phyloP scores from a whole-genome alignment of 2,888 invertebrate species.

The Drosophila macrospina region DNA sequence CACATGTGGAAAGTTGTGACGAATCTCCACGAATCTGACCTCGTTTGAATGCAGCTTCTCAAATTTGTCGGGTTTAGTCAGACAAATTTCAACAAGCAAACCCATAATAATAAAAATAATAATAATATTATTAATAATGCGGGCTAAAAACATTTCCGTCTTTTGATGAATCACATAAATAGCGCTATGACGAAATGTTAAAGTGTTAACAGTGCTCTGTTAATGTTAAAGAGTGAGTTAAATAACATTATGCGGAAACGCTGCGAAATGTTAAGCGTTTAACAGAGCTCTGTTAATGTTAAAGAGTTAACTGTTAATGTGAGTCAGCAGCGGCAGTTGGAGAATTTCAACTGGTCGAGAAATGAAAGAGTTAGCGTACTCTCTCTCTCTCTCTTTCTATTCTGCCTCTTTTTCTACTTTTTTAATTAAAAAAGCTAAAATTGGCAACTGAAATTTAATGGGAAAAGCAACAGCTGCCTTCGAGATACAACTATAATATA shows the following conservation, averaged over 20 bases:
- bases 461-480: slow-evolving; percentile 33
- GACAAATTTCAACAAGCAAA: slow-evolving; percentile 35
- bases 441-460: slow-evolving; percentile 56
- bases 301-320: slow-evolving; percentile 43
- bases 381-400: too few species aligned
- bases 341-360: slow-evolving; percentile 36
- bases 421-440: slow-evolving; percentile 64
- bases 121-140: slow-evolving; percentile 35
- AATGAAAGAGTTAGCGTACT: slow-evolving; percentile 3
- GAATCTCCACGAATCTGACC: slow-evolving; percentile 27
- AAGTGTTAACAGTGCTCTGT: slow-evolving; percentile 46
- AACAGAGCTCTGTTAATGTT: slow-evolving; percentile 42
- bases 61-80: slow-evolving; percentile 36
- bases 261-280: slow-evolving; percentile 34
- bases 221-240: slow-evolving; percentile 14
- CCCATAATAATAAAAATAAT: slow-evolving; percentile 13
- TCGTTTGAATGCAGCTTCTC: slow-evolving; percentile 26
- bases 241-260: too few species aligned
- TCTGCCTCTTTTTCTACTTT: slow-evolving; percentile 14
- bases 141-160: slow-evolving; percentile 29
- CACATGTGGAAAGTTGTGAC: slow-evolving; percentile 29
- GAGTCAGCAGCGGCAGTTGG: slow-evolving; percentile 24
- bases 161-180: slow-evolving; percentile 48
- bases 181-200: slow-evolving; percentile 23
- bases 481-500: slow-evolving; percentile 1